A percentile compares a stretch with the other conserved stretches of the same genome.
phyloP scores from a whole-genome alignment of 2,797 vertebrate species.

The Alca torda region DNA sequence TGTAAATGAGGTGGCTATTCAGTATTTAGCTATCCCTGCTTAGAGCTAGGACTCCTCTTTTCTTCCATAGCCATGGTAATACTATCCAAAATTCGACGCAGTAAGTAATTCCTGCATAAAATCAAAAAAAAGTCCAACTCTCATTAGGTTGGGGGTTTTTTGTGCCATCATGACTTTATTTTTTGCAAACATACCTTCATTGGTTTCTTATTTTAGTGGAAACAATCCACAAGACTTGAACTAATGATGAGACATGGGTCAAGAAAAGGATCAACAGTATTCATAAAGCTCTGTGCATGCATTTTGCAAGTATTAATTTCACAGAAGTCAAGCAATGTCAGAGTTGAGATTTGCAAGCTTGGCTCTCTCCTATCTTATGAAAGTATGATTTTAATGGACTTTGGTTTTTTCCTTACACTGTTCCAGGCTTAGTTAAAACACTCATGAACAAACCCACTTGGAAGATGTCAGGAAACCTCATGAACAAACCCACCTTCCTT shows the following conservation, averaged over 20 bases:
- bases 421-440: not conserved
- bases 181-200: not conserved
- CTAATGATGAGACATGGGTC: not conserved
- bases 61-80: not conserved
- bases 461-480: not conserved
- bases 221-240: not conserved
- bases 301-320: not conserved
- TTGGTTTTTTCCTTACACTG: not conserved
- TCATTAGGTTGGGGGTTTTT: not conserved
- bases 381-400: not conserved
- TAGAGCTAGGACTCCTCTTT: not conserved
- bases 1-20: not conserved
- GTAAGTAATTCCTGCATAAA: not conserved
- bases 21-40: not conserved
- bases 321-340: not conserved
- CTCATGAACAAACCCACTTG: not conserved
- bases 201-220: not conserved
- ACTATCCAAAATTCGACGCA: not conserved
- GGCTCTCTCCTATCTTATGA: not conserved
- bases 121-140: not conserved
- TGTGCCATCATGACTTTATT: not conserved
- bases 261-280: not conserved
- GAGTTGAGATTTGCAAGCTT: not conserved
- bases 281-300: not conserved
- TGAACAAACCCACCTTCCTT: not conserved